These are phyloP conservation scores for Diaperis boleti DNA, from an alignment of 2,888 invertebrate species.

Conservation along the genomic window DNA sequence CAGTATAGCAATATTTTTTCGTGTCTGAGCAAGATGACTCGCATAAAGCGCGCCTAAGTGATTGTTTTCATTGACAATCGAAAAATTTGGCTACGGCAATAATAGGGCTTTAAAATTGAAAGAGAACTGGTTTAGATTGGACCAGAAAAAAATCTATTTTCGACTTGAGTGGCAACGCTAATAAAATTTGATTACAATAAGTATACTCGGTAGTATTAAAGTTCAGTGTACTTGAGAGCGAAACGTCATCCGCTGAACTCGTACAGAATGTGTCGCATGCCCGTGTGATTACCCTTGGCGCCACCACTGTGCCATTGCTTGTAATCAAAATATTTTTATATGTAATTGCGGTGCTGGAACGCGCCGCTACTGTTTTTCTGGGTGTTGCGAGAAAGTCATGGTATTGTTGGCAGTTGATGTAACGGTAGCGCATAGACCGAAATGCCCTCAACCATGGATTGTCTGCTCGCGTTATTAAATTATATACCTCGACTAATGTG, in stretches of 20 bases:
- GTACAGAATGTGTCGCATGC: slow-evolving; percentile 25
- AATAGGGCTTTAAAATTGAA: slow-evolving; percentile 33
- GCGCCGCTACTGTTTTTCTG: slow-evolving; percentile 24
- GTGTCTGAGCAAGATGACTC: slow-evolving; percentile 5
- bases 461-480: slow-evolving; percentile 20
- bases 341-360: slow-evolving; percentile 26
- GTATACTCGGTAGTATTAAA: slow-evolving; percentile 33
- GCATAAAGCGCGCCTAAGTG: slow-evolving; percentile 1
- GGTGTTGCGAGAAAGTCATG: slow-evolving; percentile 15
- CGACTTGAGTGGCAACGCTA: slow-evolving; percentile 39
- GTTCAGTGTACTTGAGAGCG: slow-evolving; percentile 38
- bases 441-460: slow-evolving; percentile 13
- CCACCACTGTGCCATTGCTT: slow-evolving; percentile 21
- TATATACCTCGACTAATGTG: slow-evolving; percentile 24
- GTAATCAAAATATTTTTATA: slow-evolving; percentile 25
- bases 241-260: not conserved
- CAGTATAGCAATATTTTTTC: not conserved
- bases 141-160: slow-evolving; percentile 40
- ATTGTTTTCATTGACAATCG: slow-evolving; percentile 34
- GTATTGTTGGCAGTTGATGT: slow-evolving; percentile 16
- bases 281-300: slow-evolving; percentile 25
- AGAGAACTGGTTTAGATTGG: slow-evolving; percentile 34
- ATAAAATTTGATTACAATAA: slow-evolving; percentile 41
- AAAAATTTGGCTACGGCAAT: slow-evolving; percentile 19
- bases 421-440: slow-evolving; percentile 15